Evolutionary conservation across 2,797 vertebrate species (phyloP).

Genomic region (Dermochelys coriacea): DNA sequence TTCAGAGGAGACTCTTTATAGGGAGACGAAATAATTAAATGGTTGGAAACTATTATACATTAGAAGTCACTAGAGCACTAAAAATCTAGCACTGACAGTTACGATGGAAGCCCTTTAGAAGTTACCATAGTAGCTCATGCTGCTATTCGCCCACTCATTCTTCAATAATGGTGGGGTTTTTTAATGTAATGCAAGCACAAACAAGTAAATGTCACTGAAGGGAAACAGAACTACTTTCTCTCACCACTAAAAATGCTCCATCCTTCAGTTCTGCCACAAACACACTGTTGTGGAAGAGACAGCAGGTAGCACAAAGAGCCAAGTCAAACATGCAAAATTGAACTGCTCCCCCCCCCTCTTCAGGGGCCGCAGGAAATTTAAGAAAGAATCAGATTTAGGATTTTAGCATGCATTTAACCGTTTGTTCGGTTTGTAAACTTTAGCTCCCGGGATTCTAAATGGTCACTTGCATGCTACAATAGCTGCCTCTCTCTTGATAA

Average conservation of each 20-base stretch:
- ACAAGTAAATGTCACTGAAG: constrained; percentile 50
- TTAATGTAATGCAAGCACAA: constrained; percentile 48
- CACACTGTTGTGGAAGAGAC: not conserved
- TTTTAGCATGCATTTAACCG: constrained; percentile 44
- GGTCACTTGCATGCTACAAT: constrained; percentile 12
- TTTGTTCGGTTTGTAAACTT: constrained; percentile 26
- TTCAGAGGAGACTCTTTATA: not conserved
- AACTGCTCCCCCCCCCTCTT: constrained; percentile 35
- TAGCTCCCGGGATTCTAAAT: not conserved
- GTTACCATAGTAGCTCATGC: constrained; percentile 74
- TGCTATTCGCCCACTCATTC: constrained; percentile 64
- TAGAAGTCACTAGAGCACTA: constrained; percentile 56
- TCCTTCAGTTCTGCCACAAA: constrained; percentile 14
- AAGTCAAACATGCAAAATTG: constrained; percentile 30
- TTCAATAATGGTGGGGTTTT: constrained; percentile 48
- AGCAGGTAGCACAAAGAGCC: constrained; percentile 53
- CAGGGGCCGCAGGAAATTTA: constrained; percentile 34
- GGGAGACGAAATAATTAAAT: constrained; percentile 57
- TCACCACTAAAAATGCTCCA: not conserved
- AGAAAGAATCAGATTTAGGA: constrained; percentile 52
- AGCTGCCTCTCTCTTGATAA: constrained; percentile 48
- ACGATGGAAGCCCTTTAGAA: constrained; percentile 63
- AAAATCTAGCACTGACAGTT: constrained; percentile 54
- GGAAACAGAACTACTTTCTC: constrained; percentile 31
- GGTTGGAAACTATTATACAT: constrained; percentile 47